Conservation (phyloP, 2,113 vertebrate genomes). For the Saguinus midas region DNA sequence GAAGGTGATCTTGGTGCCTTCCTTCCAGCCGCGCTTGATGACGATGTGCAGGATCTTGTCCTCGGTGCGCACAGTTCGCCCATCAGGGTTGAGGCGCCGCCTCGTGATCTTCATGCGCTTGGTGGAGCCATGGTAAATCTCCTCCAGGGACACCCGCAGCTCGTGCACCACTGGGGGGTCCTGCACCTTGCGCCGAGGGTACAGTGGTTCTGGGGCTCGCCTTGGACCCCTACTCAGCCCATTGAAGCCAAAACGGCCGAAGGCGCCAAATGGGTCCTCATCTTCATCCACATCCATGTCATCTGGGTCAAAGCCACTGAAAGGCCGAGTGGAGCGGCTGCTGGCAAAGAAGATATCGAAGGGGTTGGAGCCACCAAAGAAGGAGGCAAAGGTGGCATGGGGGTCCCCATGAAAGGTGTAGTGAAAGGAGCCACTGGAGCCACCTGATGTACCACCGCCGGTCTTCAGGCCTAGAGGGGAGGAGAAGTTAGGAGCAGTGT, state of each 20-base stretch:
- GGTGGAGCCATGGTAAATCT: slow-evolving; percentile 97
- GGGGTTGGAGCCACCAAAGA: slow-evolving; percentile 98
- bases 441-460: slow-evolving; percentile 91
- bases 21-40: slow-evolving; percentile 99
- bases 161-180: slow-evolving; percentile 97
- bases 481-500: slow-evolving; percentile 64
- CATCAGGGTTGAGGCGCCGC: slow-evolving; percentile 94
- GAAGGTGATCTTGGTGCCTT: slow-evolving; percentile 99
- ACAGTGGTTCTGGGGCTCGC: slow-evolving; percentile 90
- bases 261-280: slow-evolving; percentile 93
- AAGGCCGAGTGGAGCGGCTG: slow-evolving; percentile 87
- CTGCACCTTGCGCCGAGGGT: slow-evolving; percentile 90
- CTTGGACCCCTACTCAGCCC: slow-evolving; percentile 93
- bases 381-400: slow-evolving; percentile 97
- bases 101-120: slow-evolving; percentile 99
- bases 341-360: slow-evolving; percentile 98
- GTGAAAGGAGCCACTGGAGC: slow-evolving; percentile 94
- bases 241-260: slow-evolving; percentile 93
- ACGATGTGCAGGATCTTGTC: slow-evolving; percentile 99
- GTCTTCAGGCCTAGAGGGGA: slow-evolving; percentile 92
- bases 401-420: slow-evolving; percentile 99
- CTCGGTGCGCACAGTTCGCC: slow-evolving; percentile 93
- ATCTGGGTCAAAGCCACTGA: slow-evolving; percentile 92
- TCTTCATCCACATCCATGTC: slow-evolving; percentile 92
- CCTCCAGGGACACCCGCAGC: slow-evolving; percentile 96